Conservation (phyloP, 1,140 invertebrate species). For the Caenorhabditis remanei region DNA sequence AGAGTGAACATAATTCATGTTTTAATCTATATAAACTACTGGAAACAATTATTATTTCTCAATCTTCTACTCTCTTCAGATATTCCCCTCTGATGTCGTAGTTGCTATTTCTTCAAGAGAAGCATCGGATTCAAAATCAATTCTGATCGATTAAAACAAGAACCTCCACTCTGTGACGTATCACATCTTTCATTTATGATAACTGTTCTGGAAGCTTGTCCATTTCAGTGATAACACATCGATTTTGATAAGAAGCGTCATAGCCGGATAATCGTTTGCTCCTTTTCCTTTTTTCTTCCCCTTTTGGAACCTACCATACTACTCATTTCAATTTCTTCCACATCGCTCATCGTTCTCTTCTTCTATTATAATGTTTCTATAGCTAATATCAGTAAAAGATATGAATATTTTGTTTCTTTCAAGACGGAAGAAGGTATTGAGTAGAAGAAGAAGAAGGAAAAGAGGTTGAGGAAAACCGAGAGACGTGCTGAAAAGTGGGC, state of each 20-base stretch:
- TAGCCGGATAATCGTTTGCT: neutral
- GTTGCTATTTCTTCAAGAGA: no score
- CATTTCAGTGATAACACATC: neutral
- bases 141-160: no score
- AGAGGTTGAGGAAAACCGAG: slow-evolving; percentile 29
- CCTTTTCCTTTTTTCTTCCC: neutral
- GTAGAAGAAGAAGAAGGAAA: slow-evolving; percentile 14
- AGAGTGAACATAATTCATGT: no score
- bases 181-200: no score
- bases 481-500: slow-evolving; percentile 33
- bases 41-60: no score
- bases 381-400: slow-evolving; percentile 6
- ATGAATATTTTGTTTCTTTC: neutral
- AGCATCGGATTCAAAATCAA: no score
- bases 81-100: no score
- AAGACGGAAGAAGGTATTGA: neutral
- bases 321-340: slow-evolving; percentile 44
- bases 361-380: neutral
- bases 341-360: neutral
- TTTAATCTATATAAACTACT: no score
- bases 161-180: no score
- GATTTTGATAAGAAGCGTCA: neutral
- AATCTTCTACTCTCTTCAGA: no score
- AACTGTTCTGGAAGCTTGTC: no score
- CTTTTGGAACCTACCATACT: slow-evolving; percentile 17